Percentiles rank a stretch among this genome's conserved stretches.
phyloP scores from a whole-genome alignment of 2,113 vertebrate genomes.

The Oenanthe oenanthe region DNA sequence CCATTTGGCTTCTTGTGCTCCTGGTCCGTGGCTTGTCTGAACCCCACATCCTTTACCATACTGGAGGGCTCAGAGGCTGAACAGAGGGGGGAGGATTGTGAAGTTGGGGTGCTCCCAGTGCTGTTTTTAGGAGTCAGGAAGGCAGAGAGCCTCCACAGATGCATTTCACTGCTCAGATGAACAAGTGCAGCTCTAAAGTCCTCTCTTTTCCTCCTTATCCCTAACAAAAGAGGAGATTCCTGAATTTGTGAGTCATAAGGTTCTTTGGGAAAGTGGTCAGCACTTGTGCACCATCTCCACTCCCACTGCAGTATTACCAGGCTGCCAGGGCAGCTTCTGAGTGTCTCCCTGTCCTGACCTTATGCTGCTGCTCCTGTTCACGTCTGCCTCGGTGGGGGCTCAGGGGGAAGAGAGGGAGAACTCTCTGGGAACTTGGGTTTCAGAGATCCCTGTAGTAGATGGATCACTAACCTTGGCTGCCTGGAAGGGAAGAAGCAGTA shows the following conservation, averaged over 20 bases:
- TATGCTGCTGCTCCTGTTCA: slow-evolving; percentile 27
- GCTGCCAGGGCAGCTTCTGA: not conserved
- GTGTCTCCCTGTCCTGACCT: not conserved
- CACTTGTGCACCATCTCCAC: not conserved
- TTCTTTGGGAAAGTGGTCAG: not conserved
- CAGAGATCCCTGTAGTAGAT: not conserved
- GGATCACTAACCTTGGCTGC: not conserved
- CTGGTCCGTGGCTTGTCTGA: not conserved
- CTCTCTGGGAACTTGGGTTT: not conserved
- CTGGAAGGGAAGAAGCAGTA: not conserved
- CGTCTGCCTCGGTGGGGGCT: not conserved
- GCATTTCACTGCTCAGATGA: slow-evolving; percentile 8
- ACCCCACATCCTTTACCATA: not conserved
- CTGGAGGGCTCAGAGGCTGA: not conserved
- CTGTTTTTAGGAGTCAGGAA: not conserved
- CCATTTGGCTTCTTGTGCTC: not conserved
- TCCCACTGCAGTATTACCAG: slow-evolving; percentile 53
- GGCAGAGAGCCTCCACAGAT: not conserved
- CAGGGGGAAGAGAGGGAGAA: not conserved
- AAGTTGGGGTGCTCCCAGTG: not conserved
- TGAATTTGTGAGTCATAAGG: not conserved
- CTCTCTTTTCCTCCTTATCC: not conserved
- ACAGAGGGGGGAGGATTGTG: not conserved
- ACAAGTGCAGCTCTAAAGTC: not conserved
- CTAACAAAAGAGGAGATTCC: not conserved